Percentiles rank a stretch among this genome's conserved stretches.
Conservation (phyloP, 2,888 invertebrate species). For the Acronicta leporina region DNA sequence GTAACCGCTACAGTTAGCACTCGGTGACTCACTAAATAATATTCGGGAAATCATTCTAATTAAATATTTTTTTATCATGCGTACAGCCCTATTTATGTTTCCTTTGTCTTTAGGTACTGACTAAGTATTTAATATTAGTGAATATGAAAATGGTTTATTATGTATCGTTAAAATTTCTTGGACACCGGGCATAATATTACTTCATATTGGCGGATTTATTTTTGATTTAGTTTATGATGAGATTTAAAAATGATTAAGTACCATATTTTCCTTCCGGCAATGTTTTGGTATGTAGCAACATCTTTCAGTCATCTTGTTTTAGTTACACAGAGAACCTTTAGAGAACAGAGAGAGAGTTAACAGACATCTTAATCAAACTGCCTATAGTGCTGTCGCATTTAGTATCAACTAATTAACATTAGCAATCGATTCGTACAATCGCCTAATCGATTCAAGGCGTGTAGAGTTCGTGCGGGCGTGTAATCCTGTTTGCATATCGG, state of each 20-base stretch:
- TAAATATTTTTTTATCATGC: not conserved
- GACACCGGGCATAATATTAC: no score
- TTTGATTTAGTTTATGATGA: no score
- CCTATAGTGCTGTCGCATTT: conserved; percentile 42
- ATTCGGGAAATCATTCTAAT: conserved; percentile 25
- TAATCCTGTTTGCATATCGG: conserved; percentile 87
- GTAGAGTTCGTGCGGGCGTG: conserved; percentile 76
- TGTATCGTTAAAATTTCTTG: no score
- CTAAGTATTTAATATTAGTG: no score
- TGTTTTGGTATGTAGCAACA: no score
- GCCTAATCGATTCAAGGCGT: conserved; percentile 67
- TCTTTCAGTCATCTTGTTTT: not conserved
- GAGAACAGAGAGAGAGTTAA: no score
- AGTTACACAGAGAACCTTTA: not conserved
- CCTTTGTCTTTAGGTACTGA: not conserved
- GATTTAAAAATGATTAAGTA: no score
- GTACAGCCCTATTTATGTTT: not conserved
- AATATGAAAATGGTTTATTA: no score
- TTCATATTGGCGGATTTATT: no score
- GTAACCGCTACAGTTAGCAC: conserved; percentile 63
- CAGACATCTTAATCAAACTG: conserved; percentile 16
- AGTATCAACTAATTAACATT: conserved; percentile 56
- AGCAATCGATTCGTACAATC: conserved; percentile 68
- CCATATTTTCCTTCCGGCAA: no score
- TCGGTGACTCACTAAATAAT: conserved; percentile 75